These are phyloP conservation scores for Megaceryle torquata DNA, from an alignment of 2,113 vertebrate genomes.

Conservation along the genomic window DNA sequence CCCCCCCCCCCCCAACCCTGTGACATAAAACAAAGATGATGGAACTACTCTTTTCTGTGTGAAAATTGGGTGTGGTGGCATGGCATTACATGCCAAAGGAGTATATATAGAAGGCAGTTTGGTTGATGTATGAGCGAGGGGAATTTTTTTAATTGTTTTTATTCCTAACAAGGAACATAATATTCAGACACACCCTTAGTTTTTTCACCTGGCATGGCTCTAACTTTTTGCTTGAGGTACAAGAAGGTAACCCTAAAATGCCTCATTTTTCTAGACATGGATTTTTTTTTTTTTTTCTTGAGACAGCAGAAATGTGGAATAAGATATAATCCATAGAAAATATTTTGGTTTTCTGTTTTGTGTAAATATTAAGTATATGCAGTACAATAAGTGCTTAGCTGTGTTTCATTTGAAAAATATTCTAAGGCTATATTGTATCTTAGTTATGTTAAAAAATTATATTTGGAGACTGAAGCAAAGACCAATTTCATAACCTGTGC, in stretches of 20 bases:
- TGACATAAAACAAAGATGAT: background rate
- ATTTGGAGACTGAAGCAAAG: background rate
- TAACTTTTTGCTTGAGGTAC: background rate
- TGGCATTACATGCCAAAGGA: background rate
- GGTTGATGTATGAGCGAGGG: background rate
- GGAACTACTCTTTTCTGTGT: background rate
- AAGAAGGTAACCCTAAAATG: background rate
- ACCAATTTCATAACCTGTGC: constrained; percentile 49
- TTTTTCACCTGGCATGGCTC: background rate
- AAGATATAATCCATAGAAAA: background rate
- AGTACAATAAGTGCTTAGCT: background rate
- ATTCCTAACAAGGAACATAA: background rate
- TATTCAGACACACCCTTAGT: background rate
- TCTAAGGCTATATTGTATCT: background rate
- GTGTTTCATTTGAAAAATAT: background rate
- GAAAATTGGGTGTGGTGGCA: background rate
- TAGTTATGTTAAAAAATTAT: background rate
- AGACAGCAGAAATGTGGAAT: background rate
- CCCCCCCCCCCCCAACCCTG: background rate
- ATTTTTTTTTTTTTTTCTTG: background rate
- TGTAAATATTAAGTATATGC: background rate
- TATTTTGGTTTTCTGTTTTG: background rate
- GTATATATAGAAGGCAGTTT: background rate
- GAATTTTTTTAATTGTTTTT: background rate
- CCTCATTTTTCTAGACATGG: background rate